Conservation (phyloP, 2,888 invertebrate species). For the Caenorhabditis angaria region DNA sequence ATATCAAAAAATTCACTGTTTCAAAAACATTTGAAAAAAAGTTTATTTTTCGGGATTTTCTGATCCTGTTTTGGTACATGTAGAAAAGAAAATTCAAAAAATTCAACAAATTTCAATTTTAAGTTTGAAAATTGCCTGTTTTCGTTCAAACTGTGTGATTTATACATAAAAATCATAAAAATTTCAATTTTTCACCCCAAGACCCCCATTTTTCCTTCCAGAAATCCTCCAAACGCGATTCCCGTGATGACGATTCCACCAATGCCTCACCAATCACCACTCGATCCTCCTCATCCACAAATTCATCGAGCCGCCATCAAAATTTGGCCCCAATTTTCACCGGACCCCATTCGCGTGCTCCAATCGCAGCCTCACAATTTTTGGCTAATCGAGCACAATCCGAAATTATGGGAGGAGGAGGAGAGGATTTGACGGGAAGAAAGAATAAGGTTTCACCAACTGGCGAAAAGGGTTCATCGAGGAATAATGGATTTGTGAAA, state of each 20-base stretch:
- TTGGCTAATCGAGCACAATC: neutral
- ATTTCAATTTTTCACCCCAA: too few relatives aligned
- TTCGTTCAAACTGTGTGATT: too few relatives aligned
- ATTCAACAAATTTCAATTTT: too few relatives aligned
- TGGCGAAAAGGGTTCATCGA: conserved; percentile 13
- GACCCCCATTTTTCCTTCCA: too few relatives aligned
- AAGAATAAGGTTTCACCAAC: conserved; percentile 32
- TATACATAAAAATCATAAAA: too few relatives aligned
- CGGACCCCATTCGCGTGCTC: neutral
- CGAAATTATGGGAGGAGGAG: neutral
- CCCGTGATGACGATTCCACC: neutral
- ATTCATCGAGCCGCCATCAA: neutral
- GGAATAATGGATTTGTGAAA: conserved; percentile 17
- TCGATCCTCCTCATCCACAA: neutral
- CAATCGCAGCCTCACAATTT: neutral
- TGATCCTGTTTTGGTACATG: too few relatives aligned
- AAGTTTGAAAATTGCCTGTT: too few relatives aligned
- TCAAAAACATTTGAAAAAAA: too few relatives aligned
- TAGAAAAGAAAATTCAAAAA: too few relatives aligned
- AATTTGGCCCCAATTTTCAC: neutral
- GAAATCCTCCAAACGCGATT: neutral
- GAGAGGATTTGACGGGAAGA: conserved; percentile 15
- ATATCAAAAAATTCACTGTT: too few relatives aligned
- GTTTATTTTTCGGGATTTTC: too few relatives aligned
- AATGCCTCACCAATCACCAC: neutral